Evolutionary conservation across 2,113 vertebrate genomes (phyloP).

Genomic region (Oreochromis aureus): DNA sequence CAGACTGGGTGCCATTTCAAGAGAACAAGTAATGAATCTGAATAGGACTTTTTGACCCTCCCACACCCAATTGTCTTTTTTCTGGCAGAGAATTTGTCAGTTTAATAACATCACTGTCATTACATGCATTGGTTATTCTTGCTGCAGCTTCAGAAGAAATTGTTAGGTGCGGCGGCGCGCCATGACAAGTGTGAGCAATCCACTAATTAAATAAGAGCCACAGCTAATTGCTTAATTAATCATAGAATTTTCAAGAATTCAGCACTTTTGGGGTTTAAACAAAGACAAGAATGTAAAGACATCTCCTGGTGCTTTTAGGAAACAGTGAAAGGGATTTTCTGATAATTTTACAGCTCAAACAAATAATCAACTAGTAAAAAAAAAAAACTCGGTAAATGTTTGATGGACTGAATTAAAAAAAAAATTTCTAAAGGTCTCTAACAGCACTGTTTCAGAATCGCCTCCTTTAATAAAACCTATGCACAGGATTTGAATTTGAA

Average conservation of each 20-base stretch:
- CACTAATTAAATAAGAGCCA: conserved; percentile 42
- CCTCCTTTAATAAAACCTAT: not conserved
- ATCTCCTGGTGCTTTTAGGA: not conserved
- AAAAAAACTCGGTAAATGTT: not conserved
- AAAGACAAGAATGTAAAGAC: not conserved
- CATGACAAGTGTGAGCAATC: not conserved
- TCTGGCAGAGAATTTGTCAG: conserved; percentile 52
- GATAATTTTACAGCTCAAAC: not conserved
- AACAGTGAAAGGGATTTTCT: not conserved
- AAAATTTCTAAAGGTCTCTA: not conserved
- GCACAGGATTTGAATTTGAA: not conserved
- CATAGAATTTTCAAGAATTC: not conserved
- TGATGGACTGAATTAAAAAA: not conserved
- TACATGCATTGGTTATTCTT: conserved; percentile 56
- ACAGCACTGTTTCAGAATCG: not conserved
- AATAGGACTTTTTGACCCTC: conserved; percentile 53
- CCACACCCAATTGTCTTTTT: conserved; percentile 59
- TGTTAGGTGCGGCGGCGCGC: not conserved
- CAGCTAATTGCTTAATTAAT: not conserved
- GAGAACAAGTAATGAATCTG: conserved; percentile 65
- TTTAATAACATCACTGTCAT: conserved; percentile 63
- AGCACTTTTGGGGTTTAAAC: not conserved
- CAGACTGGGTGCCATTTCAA: conserved; percentile 66
- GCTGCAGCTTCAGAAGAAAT: conserved; percentile 41
- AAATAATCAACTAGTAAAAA: not conserved